Evolutionary conservation across 64 coral and sea anemone genomes (phyloP).

Genomic region (Stichodactyla helianthus): DNA sequence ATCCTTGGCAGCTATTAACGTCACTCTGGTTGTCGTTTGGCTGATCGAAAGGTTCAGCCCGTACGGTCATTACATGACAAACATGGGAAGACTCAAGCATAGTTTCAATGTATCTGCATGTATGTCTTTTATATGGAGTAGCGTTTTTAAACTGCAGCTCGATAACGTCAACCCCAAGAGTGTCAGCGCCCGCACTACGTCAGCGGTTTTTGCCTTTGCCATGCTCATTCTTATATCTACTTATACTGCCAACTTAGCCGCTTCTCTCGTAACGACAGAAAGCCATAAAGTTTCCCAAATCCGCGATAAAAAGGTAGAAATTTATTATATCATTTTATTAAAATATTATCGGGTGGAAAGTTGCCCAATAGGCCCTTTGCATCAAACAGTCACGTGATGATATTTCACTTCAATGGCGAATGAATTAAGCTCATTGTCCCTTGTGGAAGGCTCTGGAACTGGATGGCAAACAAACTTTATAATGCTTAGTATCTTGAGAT

Average conservation of each 20-base stretch:
- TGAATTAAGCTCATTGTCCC: too few species aligned
- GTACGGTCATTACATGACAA: constrained; percentile 24
- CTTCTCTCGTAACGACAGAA: constrained; percentile 46
- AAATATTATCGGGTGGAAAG: too few species aligned
- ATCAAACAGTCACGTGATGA: too few species aligned
- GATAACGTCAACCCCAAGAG: constrained; percentile 48
- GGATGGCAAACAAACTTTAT: too few species aligned
- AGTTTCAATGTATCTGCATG: constrained; percentile 40
- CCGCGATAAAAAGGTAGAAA: constrained; percentile 52
- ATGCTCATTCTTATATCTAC: constrained; percentile 46
- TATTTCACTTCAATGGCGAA: too few species aligned
- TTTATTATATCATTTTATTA: too few species aligned
- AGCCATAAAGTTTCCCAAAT: constrained; percentile 42
- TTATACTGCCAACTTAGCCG: constrained; percentile 71
- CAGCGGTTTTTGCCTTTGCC: constrained; percentile 55
- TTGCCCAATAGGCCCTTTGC: too few species aligned
- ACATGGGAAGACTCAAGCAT: background rate
- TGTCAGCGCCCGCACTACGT: constrained; percentile 48
- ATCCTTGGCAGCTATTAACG: constrained; percentile 27
- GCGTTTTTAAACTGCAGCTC: constrained; percentile 70
- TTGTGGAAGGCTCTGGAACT: too few species aligned
- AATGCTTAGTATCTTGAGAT: too few species aligned
- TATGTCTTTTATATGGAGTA: constrained; percentile 71
- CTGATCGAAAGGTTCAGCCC: constrained; percentile 53
- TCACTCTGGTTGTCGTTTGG: constrained; percentile 47